Evolutionary conservation across 2,113 vertebrate species (phyloP), one percentile per base, ranked within the genome.

Genomic region (Emydocephalus ijimae): DNA sequence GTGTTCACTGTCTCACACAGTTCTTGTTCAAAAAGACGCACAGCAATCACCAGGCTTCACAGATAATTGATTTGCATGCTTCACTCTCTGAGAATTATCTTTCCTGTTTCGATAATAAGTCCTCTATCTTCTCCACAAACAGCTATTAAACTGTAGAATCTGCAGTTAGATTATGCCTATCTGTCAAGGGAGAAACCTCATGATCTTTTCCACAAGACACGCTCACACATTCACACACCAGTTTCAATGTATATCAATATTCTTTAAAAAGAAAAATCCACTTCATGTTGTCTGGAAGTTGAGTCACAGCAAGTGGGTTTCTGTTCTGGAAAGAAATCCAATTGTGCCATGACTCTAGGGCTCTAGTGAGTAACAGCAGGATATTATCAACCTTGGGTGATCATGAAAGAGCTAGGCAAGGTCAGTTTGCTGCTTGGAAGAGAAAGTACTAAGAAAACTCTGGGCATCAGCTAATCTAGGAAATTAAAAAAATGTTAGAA

Each of bases 31-130:
- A 29, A 89, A 92, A 50, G 43, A 92, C 3, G 52, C 92, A 90
- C 89, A 93, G n/a, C 74, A 90, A 74, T 64, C 92, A 86, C 55
- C 26, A 54, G 81, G 56, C n/a, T 93, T 90, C 55, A 61, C 45
- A 90, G 74, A 90, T 93, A 90, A 93, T 87, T 87, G 48, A 87
- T 90, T 93, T 90, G n/a, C 56, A 90, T 29, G 92, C 56, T 87
- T 48, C 56, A 45, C 48, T 90, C 88, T 50, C 69, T 92, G 56
- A 90, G 90, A 93, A 90, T 90, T 89, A 90, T 85, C 55, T 85
- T 93, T 90, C 43, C 45, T 93, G 39, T 90, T 93, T 86, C 15
- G 3, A 54, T 86, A 64, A 45, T 8, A 43, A 90, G 48, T 23
- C 14, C 6, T 54, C 14, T 43, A 64, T 50, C 89, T 90, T 90